phyloP scores from a whole-genome alignment of 2,113 vertebrate genomes.

The Naja naja region DNA sequence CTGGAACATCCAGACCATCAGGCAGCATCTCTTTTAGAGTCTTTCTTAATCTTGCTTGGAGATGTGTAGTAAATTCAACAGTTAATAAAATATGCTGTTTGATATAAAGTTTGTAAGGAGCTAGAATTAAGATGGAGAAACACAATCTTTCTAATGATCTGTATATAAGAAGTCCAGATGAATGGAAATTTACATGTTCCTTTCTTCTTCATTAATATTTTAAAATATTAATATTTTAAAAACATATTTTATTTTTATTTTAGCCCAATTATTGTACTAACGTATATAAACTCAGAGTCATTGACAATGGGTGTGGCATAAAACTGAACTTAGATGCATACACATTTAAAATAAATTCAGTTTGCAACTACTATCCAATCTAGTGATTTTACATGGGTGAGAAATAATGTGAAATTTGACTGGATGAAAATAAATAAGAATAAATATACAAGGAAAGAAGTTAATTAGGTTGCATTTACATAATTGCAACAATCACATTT shows the following conservation, averaged over 20 bases:
- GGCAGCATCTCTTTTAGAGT: background rate
- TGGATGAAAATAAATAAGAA: constrained; percentile 4
- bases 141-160: background rate
- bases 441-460: constrained; percentile 4
- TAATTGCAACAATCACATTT: constrained; percentile 27
- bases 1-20: background rate
- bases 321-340: background rate
- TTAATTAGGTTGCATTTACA: constrained; percentile 25
- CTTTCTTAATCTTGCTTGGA: background rate
- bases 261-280: background rate
- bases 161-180: background rate
- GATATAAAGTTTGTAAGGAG: background rate
- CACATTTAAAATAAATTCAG: background rate
- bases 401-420: constrained; percentile 10
- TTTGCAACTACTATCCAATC: constrained; percentile 18
- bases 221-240: constrained; percentile 8
- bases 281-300: background rate
- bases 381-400: background rate
- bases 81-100: background rate
- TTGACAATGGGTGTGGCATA: background rate
- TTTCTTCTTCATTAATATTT: constrained; percentile 1
- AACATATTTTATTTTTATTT: background rate
- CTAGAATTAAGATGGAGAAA: background rate
- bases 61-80: background rate
- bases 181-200: background rate